Percentiles rank a stretch among this genome's conserved stretches.
These are phyloP conservation scores for Spodoptera frugiperda DNA, from an alignment of 1,140 invertebrate genomes.

Conservation along the genomic window DNA sequence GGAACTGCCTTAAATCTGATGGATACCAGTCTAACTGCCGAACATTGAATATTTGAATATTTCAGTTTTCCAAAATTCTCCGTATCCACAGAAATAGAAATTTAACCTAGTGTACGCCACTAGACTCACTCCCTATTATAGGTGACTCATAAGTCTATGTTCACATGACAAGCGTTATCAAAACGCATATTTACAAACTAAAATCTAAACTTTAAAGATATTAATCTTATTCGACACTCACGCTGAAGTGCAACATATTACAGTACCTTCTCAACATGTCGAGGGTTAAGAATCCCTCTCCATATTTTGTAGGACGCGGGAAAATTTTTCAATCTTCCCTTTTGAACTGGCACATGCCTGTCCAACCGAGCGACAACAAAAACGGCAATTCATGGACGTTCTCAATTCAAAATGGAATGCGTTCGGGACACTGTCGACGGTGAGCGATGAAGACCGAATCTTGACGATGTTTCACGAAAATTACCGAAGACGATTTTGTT, in stretches of 20 bases:
- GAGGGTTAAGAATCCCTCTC: constrained; percentile 11
- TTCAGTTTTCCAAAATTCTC: too few relatives aligned
- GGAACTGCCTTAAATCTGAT: too few relatives aligned
- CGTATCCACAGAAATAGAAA: too few relatives aligned
- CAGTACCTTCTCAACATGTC: constrained; percentile 1
- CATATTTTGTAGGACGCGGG: constrained; percentile 45
- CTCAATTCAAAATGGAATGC: constrained; percentile 51
- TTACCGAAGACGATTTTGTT: constrained; percentile 32
- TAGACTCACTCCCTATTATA: too few relatives aligned
- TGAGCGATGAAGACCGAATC: constrained; percentile 34
- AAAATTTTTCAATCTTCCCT: constrained; percentile 51
- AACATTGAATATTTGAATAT: too few relatives aligned
- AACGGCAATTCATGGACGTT: constrained; percentile 47
- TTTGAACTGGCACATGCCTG: constrained; percentile 40
- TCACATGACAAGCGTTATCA: too few relatives aligned
- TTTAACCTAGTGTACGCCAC: too few relatives aligned
- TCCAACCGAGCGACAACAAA: constrained; percentile 49
- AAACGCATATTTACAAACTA: too few relatives aligned
- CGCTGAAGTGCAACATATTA: not conserved
- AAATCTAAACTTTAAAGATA: too few relatives aligned
- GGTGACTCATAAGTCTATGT: too few relatives aligned
- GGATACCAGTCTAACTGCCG: too few relatives aligned
- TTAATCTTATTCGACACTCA: not conserved
- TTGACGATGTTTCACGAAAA: constrained; percentile 38
- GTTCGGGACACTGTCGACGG: constrained; percentile 37